Evolutionary conservation across 2,113 vertebrate genomes (phyloP), one percentile per base, ranked within the genome.

Genomic region (Eidolon helvum): DNA sequence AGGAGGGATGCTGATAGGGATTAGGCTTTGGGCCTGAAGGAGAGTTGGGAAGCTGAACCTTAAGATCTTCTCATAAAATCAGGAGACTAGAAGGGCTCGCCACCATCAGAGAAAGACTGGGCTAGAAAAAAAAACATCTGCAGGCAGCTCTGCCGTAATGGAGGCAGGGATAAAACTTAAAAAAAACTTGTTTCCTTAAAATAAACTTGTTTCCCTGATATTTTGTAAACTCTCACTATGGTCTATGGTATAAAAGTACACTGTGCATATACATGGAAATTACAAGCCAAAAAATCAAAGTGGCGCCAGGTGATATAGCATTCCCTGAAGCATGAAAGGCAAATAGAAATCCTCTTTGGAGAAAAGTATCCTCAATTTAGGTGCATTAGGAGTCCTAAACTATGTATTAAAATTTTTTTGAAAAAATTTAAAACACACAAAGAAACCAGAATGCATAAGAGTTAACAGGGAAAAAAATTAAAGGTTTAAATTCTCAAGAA

Each of bases 401-500:
- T 61, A 74, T 5, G 0, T 40, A 63, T 91, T 28, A 35, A 22
- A 50, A 50, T 50, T 50, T 50, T 50, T 50, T 85, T 22, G 19
- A 5, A n/a, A n/a, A 78, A 72, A 57, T 59, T 80, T 30, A 10
- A 86, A 90, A 75, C 11, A 65, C 14, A 48, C 22, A 92, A 80
- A 57, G 16, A 91, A 86, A 22, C 11, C 55, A 83, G 30, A 55
- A 45, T 50, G 38, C 9, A 30, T 48, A 28, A 71, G 22, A 55
- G 63, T 79, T 45, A 89, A 28, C 66, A 95, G 72, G 3, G 63
- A 30, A 45, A 43, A 78, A 78, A 48, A 10, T 2, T 55, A 9
- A 85, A 68, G 48, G 59, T 68, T 78, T 61, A 87, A 89, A 84
- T 74, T 95, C 80, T 85, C 28, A 90, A 82, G 35, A 93, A 80